Evolutionary conservation across 2,888 invertebrate genomes (phyloP), one percentile per base, ranked within the genome.

Genomic region (Philereme transversata): DNA sequence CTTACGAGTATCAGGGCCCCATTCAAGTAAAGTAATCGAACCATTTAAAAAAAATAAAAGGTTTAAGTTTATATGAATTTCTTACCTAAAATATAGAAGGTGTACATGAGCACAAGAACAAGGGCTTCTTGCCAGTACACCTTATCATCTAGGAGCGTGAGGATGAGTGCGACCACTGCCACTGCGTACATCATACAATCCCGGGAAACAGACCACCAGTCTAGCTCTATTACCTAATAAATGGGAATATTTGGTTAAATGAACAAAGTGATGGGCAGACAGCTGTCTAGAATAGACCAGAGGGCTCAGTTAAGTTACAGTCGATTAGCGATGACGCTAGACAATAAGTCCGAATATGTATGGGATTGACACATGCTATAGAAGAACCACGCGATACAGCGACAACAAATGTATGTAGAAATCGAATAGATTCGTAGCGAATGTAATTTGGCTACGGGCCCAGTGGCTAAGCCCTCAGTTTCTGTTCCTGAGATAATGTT

Each of bases 61-160:
- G 4, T 7, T 43, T 9, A 1, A 1, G 43, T 43, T 43, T 38
- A 6, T 5, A 7, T 22, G 4, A 6, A 10, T 10, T 40, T 34
- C 71, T 89, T 90, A 96, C 96, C 94, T 67, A 94, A 77, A 71
- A 97, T 95, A 77, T 97, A 97, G 43, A 95, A 77, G 56, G 93
- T 90, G 82, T 97, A 97, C 79, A 95, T 93, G 33, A 94, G 81
- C 9, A 97, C 94, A 65, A 97, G 93, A 49, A 95, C 85, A 41
- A 95, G 81, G 5, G 96, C 96, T 87, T 97, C 97, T 81, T 95
- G 95, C 95, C 97, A 96, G 80, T 95, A 94, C 68, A 97, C 93
- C 75, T 87, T 91, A 75, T 95, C 95, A 76, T 97, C 97, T 43
- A 94, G 88, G 44, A 97, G 88, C 8, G 95, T 94, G 52, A 94